A percentile compares a stretch with the other conserved stretches of the same genome.
Conservation (phyloP, 2,888 invertebrate species). For the Penaeus monodon region DNA sequence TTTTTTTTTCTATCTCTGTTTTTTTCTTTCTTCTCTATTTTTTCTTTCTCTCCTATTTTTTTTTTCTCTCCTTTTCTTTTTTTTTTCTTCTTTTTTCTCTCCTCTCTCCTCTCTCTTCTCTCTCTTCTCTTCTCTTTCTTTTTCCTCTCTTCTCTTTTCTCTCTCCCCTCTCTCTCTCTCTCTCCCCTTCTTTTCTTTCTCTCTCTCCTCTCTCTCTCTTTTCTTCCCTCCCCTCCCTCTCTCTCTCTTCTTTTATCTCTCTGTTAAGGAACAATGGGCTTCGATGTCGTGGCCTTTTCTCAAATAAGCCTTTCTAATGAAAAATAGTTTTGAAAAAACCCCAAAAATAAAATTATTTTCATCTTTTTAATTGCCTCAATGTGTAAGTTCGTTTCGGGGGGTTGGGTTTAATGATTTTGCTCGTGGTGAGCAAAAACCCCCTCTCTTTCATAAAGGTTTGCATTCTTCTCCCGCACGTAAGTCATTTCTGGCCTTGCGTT, state of each 20-base stretch:
- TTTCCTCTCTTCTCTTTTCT: background rate
- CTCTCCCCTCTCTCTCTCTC: conserved; percentile 1
- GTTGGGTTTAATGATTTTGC: too few relatives aligned
- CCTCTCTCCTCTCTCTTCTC: background rate
- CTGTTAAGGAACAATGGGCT: background rate
- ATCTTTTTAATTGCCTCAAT: too few relatives aligned
- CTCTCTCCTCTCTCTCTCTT: background rate
- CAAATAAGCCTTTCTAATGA: conserved; percentile 1
- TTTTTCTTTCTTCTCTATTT: background rate
- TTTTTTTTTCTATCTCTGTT: too few relatives aligned
- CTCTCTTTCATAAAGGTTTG: too few relatives aligned
- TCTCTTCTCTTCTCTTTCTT: background rate
- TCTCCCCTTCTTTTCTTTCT: background rate
- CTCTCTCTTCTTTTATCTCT: conserved; percentile 4
- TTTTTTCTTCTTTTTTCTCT: background rate
- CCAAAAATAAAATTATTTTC: too few relatives aligned
- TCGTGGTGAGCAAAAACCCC: too few relatives aligned
- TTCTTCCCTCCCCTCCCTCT: conserved; percentile 3
- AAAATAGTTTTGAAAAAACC: background rate
- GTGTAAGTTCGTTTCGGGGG: too few relatives aligned
- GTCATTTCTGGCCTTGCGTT: too few relatives aligned
- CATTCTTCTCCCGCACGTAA: too few relatives aligned
- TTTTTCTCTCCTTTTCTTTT: background rate
- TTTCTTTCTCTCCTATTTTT: background rate
- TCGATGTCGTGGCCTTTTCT: background rate